A percentile compares a stretch with the other conserved stretches of the same genome.
Conservation (phyloP, 2,113 vertebrate genomes). For the Ginglymostoma cirratum region DNA sequence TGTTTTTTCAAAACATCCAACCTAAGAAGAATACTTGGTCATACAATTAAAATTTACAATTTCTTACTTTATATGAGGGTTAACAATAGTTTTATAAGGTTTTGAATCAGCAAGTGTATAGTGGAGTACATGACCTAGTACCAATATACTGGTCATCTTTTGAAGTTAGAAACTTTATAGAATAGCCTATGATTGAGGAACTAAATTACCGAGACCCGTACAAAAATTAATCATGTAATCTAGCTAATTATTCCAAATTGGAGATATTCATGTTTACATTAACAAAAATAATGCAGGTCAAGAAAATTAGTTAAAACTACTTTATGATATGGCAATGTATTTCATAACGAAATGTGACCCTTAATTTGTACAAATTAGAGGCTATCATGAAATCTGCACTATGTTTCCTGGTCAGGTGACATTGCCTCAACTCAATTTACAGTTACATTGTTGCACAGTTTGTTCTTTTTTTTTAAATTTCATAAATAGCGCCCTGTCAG, state of each 20-base stretch:
- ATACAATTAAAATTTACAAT: constrained; percentile 25
- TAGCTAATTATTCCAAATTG: background rate
- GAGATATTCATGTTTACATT: background rate
- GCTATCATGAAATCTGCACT: background rate
- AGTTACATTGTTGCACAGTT: background rate
- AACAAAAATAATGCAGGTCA: background rate
- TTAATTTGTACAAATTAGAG: background rate
- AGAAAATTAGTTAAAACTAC: background rate
- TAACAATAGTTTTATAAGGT: background rate
- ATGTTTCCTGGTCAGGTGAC: background rate
- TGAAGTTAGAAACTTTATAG: background rate
- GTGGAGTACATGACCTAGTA: background rate
- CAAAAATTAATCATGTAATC: background rate
- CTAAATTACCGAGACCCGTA: background rate
- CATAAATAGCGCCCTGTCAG: background rate
- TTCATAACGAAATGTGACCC: background rate
- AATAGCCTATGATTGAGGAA: background rate
- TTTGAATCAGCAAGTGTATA: background rate
- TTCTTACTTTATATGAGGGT: background rate
- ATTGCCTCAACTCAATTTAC: background rate
- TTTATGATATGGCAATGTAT: background rate
- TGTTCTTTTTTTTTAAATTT: background rate
- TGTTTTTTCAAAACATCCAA: background rate
- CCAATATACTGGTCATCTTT: background rate
- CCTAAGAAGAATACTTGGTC: background rate